Percentiles rank a stretch among this genome's conserved stretches.
phyloP scores from a whole-genome alignment of 2,797 vertebrate species.

The Aythya fuligula region DNA sequence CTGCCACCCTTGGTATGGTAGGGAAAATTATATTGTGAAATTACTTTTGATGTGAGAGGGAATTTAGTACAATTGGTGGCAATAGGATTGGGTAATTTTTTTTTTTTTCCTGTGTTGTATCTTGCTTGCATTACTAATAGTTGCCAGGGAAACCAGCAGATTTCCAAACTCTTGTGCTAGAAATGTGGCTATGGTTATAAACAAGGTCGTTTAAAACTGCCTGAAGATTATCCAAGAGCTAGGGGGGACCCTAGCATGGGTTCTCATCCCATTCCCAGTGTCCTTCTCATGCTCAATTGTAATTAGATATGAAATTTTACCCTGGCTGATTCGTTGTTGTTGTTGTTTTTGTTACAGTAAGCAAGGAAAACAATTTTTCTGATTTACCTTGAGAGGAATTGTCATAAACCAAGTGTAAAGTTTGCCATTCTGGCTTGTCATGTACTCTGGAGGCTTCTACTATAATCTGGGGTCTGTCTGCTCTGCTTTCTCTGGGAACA shows the following conservation, averaged over 20 bases:
- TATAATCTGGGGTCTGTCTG: not conserved
- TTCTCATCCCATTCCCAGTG: not conserved
- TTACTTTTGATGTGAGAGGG: not conserved
- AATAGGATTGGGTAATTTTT: not conserved
- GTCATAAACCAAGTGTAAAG: not conserved
- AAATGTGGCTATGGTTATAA: not conserved
- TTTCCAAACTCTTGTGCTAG: not conserved
- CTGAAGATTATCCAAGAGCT: not conserved
- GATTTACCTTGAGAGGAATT: not conserved
- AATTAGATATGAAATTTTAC: not conserved
- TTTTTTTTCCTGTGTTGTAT: not conserved
- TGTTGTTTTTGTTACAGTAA: not conserved
- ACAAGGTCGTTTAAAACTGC: constrained; percentile 8
- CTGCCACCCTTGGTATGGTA: not conserved
- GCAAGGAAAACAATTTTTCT: not conserved
- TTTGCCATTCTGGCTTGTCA: not conserved
- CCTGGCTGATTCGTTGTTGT: not conserved
- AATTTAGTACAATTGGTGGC: not conserved
- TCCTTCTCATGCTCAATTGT: not conserved
- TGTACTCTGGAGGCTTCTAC: not conserved
- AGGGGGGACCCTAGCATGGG: not conserved
- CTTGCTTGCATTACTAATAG: constrained; percentile 36
- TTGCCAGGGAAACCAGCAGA: constrained; percentile 54
- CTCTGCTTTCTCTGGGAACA: not conserved
- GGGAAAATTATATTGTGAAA: not conserved